Percentiles rank a stretch among this genome's conserved stretches.
Conservation (phyloP, 37 sponge, comb jelly and placozoan genomes). For the Amphimedon queenslandica region DNA sequence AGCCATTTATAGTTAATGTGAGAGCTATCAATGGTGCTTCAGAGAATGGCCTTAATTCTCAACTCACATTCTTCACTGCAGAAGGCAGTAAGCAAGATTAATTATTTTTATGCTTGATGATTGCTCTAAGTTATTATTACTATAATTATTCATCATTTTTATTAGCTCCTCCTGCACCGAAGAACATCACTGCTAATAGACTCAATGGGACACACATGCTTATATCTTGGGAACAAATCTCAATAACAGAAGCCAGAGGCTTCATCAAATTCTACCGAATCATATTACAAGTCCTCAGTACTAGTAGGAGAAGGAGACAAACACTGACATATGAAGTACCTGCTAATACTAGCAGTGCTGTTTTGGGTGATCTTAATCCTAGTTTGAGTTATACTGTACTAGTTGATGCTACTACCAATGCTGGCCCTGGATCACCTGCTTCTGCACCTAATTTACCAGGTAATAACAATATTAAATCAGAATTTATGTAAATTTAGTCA, state of each 20-base stretch:
- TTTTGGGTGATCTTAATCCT: background rate
- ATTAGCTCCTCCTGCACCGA: background rate
- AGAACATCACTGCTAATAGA: background rate
- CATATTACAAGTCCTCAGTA: background rate
- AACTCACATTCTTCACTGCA: background rate
- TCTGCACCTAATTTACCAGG: no score
- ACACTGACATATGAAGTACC: background rate
- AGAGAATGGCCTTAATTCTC: background rate
- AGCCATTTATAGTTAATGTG: background rate
- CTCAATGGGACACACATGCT: conserved; percentile 10
- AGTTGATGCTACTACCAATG: background rate
- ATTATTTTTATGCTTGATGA: no score
- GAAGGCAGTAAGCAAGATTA: conserved; percentile 10
- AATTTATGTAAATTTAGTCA: no score
- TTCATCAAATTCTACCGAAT: background rate
- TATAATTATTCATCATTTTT: no score
- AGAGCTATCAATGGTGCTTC: background rate
- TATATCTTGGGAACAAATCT: background rate
- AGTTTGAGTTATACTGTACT: background rate
- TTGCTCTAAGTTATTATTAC: no score
- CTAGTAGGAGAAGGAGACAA: background rate
- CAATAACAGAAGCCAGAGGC: background rate
- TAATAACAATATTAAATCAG: no score
- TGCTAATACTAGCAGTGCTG: background rate
- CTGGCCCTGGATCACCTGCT: conserved; percentile 1